Evolutionary conservation across 1,140 invertebrate genomes (phyloP), one percentile per base, ranked within the genome.

Genomic region (Sminthurinus signatus): DNA sequence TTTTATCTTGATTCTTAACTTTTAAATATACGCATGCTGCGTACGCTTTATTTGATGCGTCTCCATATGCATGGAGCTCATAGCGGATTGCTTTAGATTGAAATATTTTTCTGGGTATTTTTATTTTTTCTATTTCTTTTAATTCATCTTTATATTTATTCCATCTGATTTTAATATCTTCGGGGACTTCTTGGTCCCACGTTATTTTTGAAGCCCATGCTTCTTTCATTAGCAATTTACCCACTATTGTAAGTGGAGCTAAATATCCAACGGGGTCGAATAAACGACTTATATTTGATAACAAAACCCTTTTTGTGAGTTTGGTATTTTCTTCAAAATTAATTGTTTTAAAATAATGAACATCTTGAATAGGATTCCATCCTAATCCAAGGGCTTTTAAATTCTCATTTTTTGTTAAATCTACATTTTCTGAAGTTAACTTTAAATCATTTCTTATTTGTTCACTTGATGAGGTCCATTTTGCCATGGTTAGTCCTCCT

Each of bases 321-420:
- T 15, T 21, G 10, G 2, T 25, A 12, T 10, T 15, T 5, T 10
- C 27, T 21, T 2, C 4, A 15, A 25, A 2, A 36, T 19, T 4
- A 2, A 25, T 8, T 3, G 36, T 19, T n/a, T 12, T 2, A 42
- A 14, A 15, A 2, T n/a, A 12, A 63, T 63, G 67, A 2, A 5
- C 15, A 60, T 77, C 75, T 12, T 21, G 29, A 8, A 10, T 17
- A 10, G 74, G 73, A 59, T 70, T 52, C 76, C 75, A 76, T 5
- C 67, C 27, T 2, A 77, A 14, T 4, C 74, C 75, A 4, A 75
- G 43, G 1, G 72, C 67, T 69, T 75, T 74, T 1, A 72, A 8
- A 23, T 19, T 17, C n/a, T n/a, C n/a, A n/a, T n/a, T 10, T 12
- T n/a, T 10, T 12, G n/a, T 42, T 10, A n/a, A n/a, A 42, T 12